Evolutionary conservation across 2,113 vertebrate species (phyloP), one percentile per base, ranked within the genome.

Genomic region (Pelecanus crispus): DNA sequence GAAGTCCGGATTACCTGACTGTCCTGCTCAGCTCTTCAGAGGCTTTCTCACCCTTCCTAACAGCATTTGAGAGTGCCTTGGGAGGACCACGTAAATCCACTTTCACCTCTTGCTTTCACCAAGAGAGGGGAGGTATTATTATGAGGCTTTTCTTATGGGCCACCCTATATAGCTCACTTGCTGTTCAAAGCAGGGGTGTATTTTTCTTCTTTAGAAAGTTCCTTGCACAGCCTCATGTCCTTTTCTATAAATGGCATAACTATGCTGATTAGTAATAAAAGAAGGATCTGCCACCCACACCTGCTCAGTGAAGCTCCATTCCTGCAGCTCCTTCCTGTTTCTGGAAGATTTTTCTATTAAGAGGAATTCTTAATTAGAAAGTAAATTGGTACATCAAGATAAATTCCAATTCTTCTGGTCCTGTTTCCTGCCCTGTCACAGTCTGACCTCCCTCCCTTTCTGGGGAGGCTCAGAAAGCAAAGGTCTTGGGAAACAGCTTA

Each of bases 231-330:
- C 78, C 91, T 87, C 77, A 32, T 91, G 94, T 96, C 95, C 86
- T 95, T 91, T 94, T 95, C 96, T 96, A 96, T 96, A 97, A 96
- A 96, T 94, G 96, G 91, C 84, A 96, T 65, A 92, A 92, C 81
- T 89, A 36, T 94, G 81, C 89, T 96, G 95, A 96, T 96, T 97
- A 97, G 93, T 92, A 97, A 96, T 97, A 96, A 96, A 97, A 94
- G 87, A 96, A 96, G 78, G 66, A 90, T 97, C 70, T 1, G 7
- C 94, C 94, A 97, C 96, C 96, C 96, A 97, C 94, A 97, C 93
- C 96, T 96, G 91, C 93, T 95, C 68, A 62, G 79, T 11, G 34
- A 78, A 92, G 82, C 82, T 88, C 75, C 50, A 61, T 78, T 83
- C 80, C 91, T 84, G n/a, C 91, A 92, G 77, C 73, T 97, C 56